Conservation (phyloP, 2,113 vertebrate species). For the Coreoperca whiteheadi region DNA sequence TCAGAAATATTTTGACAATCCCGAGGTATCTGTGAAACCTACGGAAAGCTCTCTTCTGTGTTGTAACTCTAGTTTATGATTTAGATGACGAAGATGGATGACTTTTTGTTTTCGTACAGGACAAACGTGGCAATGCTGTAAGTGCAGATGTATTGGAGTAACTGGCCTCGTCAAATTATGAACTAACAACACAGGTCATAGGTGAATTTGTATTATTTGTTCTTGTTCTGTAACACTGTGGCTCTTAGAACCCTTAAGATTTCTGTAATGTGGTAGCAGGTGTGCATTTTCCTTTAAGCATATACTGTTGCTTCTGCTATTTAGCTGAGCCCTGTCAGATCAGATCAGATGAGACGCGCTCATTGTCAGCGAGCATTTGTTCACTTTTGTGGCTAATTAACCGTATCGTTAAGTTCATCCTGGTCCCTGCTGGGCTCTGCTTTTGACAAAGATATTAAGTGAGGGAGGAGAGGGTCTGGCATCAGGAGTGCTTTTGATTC, state of each 20-base stretch:
- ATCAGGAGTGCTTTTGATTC: constrained; percentile 62
- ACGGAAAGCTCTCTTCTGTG: neutral
- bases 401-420: constrained; percentile 47
- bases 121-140: neutral
- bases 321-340: constrained; percentile 41
- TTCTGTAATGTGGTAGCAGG: neutral
- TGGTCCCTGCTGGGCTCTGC: constrained; percentile 52
- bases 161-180: neutral
- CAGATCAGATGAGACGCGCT: constrained; percentile 49
- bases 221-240: neutral
- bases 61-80: neutral
- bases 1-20: neutral
- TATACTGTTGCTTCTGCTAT: neutral
- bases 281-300: constrained; percentile 16
- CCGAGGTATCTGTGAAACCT: neutral
- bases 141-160: neutral
- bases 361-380: constrained; percentile 70
- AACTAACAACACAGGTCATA: neutral
- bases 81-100: neutral
- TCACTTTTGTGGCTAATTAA: constrained; percentile 74
- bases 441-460: constrained; percentile 70
- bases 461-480: constrained; percentile 57
- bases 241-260: neutral
- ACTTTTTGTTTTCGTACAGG: neutral
- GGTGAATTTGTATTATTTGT: neutral